Evolutionary conservation across 2,888 invertebrate species (phyloP), one percentile per base, ranked within the genome.

Genomic region (Aleiodes alternator): DNA sequence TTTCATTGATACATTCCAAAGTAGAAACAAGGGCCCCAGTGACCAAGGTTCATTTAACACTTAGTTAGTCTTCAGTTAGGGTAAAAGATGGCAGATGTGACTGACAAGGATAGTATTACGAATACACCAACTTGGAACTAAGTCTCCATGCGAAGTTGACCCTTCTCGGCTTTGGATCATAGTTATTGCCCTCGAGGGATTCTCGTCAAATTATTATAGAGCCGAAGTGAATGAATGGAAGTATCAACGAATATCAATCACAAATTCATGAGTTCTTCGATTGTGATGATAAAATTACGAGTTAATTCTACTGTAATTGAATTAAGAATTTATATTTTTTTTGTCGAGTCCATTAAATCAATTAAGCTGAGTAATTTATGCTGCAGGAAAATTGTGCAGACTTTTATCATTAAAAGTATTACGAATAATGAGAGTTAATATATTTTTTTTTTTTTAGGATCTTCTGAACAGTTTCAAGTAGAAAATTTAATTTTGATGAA

Each of bases 181-280:
- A 81, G 83, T 82, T 84, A 84, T 72, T 69, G 38, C 78, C 84
- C 81, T 80, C 70, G 73, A 80, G 82, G 83, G 82, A 82, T 83
- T 84, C 77, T 82, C 82, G 4, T 80, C 78, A 83, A 84, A 86
- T 84, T 83, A 84, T 84, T 83, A 84, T 83, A 84, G 83, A 81
- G 81, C 80, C 81, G 82, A 83, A 84, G 83, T 83, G 74, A 82
- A 79, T 64, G 16, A 31, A 59, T 31, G 34, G n/a, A 34, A 59
- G 12, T 59, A 51, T 51, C 51, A 51, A 14, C n/a, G 51, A 51
- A 51, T 51, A 51, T 14, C 43, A 43, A 43, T 43, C 43, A 43
- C 9, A 8, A 43, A 43, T 43, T 43, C 43, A 43, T 43, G 43
- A 43, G 43, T 9, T 43, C 11, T 43, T 4, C 43, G 43, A 43